Evolutionary conservation across 2,113 vertebrate species (phyloP).

Genomic region (Trematocara marginatum): DNA sequence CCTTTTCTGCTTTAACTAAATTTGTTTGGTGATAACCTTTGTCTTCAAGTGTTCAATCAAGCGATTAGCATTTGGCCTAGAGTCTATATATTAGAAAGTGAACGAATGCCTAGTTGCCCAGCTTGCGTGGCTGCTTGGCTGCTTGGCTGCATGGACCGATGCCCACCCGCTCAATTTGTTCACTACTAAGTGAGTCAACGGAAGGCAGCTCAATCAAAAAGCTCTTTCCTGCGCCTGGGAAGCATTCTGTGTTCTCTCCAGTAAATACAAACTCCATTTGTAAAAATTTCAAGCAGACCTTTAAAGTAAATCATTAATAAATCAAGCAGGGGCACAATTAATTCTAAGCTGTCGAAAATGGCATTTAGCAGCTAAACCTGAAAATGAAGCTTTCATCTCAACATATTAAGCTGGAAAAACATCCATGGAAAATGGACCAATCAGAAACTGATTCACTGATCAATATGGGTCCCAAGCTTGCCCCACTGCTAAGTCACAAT

Average conservation of each 20-base stretch:
- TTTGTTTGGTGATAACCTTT: conserved; percentile 65
- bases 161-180: neutral
- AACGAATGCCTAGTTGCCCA: neutral
- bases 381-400: neutral
- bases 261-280: neutral
- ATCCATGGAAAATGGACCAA: neutral
- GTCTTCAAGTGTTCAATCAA: conserved; percentile 60
- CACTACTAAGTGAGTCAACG: neutral
- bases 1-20: conserved; percentile 51
- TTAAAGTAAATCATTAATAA: neutral
- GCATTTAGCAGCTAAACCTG: neutral
- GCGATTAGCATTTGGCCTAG: conserved; percentile 52
- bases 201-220: neutral
- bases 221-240: neutral
- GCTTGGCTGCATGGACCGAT: neutral
- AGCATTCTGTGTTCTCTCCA: neutral
- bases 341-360: neutral
- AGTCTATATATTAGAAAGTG: conserved; percentile 40
- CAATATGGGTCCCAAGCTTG: neutral
- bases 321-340: neutral
- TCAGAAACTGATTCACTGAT: neutral
- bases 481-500: neutral
- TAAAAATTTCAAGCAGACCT: neutral
- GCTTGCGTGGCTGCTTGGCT: neutral
- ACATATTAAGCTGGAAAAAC: neutral